Evolutionary conservation across 2,113 vertebrate genomes (phyloP).

Genomic region (Panurus biarmicus): DNA sequence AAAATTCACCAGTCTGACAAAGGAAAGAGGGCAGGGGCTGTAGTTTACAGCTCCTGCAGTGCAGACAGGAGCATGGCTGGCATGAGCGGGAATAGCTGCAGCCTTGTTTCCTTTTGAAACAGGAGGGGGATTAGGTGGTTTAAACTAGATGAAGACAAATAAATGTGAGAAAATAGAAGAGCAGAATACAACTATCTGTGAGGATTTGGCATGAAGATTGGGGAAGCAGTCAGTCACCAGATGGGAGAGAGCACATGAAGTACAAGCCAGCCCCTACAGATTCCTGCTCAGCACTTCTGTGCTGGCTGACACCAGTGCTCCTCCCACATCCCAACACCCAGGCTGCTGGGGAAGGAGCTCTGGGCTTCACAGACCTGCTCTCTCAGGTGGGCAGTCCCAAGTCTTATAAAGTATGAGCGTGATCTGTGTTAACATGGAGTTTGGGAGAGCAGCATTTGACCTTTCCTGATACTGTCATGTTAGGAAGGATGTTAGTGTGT

Average conservation of each 20-base stretch:
- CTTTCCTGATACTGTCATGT: neutral
- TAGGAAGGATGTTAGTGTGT: neutral
- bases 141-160: neutral
- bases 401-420: neutral
- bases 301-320: neutral
- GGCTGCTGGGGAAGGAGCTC: neutral
- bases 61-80: neutral
- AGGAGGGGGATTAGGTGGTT: neutral
- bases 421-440: accelerated
- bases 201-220: neutral
- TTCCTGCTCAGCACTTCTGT: neutral
- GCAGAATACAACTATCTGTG: neutral
- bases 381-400: neutral
- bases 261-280: neutral
- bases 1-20: neutral
- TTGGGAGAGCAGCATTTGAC: neutral
- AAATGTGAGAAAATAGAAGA: neutral
- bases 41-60: neutral
- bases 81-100: neutral
- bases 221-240: neutral
- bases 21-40: neutral
- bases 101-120: neutral
- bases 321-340: accelerated
- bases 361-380: neutral
- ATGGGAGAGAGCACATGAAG: neutral